Base-by-base conservation (phyloP, 1,140 invertebrate species). In the Aphis gossypii region DNA sequence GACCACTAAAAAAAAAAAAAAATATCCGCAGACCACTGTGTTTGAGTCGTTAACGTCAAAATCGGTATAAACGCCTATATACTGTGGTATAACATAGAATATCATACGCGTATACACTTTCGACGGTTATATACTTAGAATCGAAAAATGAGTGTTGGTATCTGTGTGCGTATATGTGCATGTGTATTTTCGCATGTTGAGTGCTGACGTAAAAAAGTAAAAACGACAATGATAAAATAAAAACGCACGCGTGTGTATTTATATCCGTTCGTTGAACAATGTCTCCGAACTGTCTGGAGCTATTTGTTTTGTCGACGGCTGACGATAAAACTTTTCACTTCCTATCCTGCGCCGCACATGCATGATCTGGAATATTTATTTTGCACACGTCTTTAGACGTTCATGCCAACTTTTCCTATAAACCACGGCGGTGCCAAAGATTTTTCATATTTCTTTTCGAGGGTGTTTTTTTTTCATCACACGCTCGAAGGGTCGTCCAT, bases 41-140 rank as follows among this genome's bases (percentile, higher is more conserved):
- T 89, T 89, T 38, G 35, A 89, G 88, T 89, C 88, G 88, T 89
- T 89, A 89, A 89, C 51, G 88, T 89, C 88, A 89, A 89, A 89
- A 56, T 56, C 88, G 35, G 84, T 86, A 46, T 86, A 86, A 86
- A 86, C 41, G 84, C 8, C 21, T 25, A 89, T 88, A 51, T 35
- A 41, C 18, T 38, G 35, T 25, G 14, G 5, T 76, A 46, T 7
- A 7, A n/a, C 25, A 86, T 46, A 46, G 8, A 86, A n/a, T 46
- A 86, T 86, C 44, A 88, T 88, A 51, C 35, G 8, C 25, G 35
- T 38, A 38, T 38, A 89, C 41, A 38, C 23, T 56, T 89, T 89
- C 35, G 38, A 25, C 51, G 35, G 88, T 89, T 89, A 89, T n/a
- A 76, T 25, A 56, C 35, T 56, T 56, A 41, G 88, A 56, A 56